Evolutionary conservation across 1,140 invertebrate genomes (phyloP), one percentile per base, ranked within the genome.

Genomic region (Riptortus pedestris): DNA sequence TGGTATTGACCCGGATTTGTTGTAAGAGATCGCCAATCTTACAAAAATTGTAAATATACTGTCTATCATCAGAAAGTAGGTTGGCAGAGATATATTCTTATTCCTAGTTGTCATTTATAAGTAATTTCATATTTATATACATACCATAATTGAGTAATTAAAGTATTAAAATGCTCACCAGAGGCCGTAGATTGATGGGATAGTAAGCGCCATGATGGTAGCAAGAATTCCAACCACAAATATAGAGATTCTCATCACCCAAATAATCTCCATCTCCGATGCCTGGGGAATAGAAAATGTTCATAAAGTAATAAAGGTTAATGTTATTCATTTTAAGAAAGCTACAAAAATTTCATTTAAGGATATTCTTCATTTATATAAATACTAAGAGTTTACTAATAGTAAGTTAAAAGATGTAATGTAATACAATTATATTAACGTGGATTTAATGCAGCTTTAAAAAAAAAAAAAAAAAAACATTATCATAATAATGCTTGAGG

Each of bases 201-300:
- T 96, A 45, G 90, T 93, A 58, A 99, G 81, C 1, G 93, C 96
- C 91, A 98, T 97, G 52, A 91, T 81, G 5, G 93, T 96, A 47
- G 93, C 89, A 60, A 98, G 75, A 33, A 90, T 79, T 4, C 95
- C 95, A 52, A 97, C 93, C n/a, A 94, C 82, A 63, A 96, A 81
- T 68, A 98, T 98, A 51, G 89, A 85, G 0, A 85, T 81, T 69
- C 94, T 81, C 95, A 99, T 98, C 71, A 98, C 93, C 90, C 93
- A 95, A 69, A 98, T 91, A 69, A 98, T 95, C 80, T 98, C 95
- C 81, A 88, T 90, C 75, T 96, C 93, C 52, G 90, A 93, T 28
- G 93, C 93, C 85, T 87, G 71, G 51, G 69, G 65, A 45, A 60
- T 51, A 70, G 59, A 62, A 9, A 14, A 38, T 38, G 14, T 38